Percentiles rank a stretch among this genome's conserved stretches.
phyloP scores from a whole-genome alignment of 92 coral and sea anemone genomes.

The Epizoanthus stellaris region DNA sequence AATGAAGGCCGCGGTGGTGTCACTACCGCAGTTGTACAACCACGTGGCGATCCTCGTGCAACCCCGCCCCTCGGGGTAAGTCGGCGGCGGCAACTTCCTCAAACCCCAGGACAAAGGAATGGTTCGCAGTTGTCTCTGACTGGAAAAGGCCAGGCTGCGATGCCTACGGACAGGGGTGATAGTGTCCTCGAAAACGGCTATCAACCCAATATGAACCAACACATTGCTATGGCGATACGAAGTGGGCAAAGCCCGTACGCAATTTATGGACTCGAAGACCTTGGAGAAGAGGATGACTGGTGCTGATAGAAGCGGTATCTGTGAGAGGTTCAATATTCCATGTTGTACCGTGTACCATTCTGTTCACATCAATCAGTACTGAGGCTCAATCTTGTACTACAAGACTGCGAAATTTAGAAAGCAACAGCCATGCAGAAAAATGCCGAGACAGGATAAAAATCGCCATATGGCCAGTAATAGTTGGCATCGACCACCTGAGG shows the following conservation, averaged over 20 bases:
- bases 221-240: conserved; percentile 99
- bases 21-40: conserved; percentile 73
- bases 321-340: conserved; percentile 18
- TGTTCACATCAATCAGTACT: conserved; percentile 6
- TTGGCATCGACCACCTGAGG: not conserved
- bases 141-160: conserved; percentile 75
- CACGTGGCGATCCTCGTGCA: conserved; percentile 35
- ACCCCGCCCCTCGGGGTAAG: conserved; percentile 55
- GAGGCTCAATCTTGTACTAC: conserved; percentile 1
- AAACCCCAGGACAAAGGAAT: conserved; percentile 79
- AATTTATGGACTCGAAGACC: conserved; percentile 95
- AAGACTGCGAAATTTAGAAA: no score
- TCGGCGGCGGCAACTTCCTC: conserved; percentile 88
- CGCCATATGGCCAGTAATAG: not conserved
- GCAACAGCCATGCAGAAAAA: not conserved
- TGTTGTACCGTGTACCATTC: conserved; percentile 16
- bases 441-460: not conserved
- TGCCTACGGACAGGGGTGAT: conserved; percentile 89
- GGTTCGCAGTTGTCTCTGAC: conserved; percentile 90
- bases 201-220: conserved; percentile 98
- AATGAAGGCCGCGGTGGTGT: conserved; percentile 93
- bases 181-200: conserved; percentile 94
- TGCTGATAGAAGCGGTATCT: conserved; percentile 56
- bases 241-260: conserved; percentile 99
- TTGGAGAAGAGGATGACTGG: conserved; percentile 98